phyloP scores from a whole-genome alignment of 1,140 invertebrate species.

The Bilobella aurantiaca region DNA sequence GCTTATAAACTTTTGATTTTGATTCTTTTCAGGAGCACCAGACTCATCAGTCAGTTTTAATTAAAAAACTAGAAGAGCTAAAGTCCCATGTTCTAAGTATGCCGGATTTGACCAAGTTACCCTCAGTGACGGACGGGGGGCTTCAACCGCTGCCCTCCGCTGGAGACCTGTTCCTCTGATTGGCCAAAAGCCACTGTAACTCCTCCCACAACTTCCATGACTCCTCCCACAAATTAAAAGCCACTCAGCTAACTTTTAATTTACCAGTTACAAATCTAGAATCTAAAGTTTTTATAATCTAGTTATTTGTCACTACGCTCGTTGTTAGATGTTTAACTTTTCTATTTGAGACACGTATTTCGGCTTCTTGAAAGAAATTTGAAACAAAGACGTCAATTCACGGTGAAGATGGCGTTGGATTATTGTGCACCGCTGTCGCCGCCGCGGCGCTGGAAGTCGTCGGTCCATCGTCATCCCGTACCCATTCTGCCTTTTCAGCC shows the following conservation, averaged over 20 bases:
- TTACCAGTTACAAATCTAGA: neutral
- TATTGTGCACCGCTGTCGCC: too few species aligned
- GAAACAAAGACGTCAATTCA: neutral
- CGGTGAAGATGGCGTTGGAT: neutral
- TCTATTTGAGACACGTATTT: too few species aligned
- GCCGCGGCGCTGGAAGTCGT: neutral
- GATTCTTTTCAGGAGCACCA: conserved; percentile 62
- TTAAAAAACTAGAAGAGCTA: conserved; percentile 53
- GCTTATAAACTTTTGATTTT: neutral
- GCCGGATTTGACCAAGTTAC: conserved; percentile 78
- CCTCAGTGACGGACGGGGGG: conserved; percentile 78
- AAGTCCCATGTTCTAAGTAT: conserved; percentile 84
- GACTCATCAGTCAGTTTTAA: conserved; percentile 21
- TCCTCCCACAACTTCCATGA: neutral
- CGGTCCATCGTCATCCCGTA: conserved; percentile 15
- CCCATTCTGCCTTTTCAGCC: conserved; percentile 32
- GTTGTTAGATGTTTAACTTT: too few species aligned
- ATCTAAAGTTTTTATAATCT: neutral
- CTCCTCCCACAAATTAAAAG: too few species aligned
- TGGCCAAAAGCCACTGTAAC: neutral
- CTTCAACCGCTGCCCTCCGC: conserved; percentile 84
- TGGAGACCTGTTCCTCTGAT: conserved; percentile 70
- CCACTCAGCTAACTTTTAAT: neutral
- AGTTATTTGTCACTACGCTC: too few species aligned
- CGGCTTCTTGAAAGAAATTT: too few species aligned